Percentiles rank a stretch among this genome's conserved stretches.
Conservation (phyloP, 2,797 vertebrate genomes). For the Pseudomugil gertrudae region DNA sequence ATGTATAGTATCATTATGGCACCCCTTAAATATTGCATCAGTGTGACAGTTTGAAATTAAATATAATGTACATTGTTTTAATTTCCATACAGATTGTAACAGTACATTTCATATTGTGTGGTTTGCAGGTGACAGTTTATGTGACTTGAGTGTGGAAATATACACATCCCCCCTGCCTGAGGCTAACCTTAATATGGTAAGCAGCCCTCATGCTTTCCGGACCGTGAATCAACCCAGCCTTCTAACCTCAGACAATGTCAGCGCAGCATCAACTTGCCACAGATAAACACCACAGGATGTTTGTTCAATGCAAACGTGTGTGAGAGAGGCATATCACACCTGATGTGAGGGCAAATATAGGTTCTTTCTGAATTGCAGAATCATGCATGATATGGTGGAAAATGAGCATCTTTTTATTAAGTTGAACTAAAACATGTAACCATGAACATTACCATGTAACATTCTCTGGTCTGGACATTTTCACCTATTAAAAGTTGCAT, state of each 20-base stretch:
- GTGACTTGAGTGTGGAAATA: conserved; percentile 59
- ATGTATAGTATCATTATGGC: neutral
- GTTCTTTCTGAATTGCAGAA: conserved; percentile 27
- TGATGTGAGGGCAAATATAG: conserved; percentile 50
- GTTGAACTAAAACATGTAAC: conserved; percentile 43
- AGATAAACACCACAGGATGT: conserved; percentile 77
- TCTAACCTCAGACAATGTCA: conserved; percentile 73
- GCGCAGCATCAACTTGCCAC: conserved; percentile 51
- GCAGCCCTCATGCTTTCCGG: conserved; percentile 38
- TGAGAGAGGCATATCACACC: conserved; percentile 62
- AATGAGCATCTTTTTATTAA: conserved; percentile 53
- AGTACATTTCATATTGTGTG: conserved; percentile 35
- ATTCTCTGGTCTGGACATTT: conserved; percentile 46
- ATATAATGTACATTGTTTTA: neutral
- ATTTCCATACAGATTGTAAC: conserved; percentile 8
- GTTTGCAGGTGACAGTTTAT: conserved; percentile 70
- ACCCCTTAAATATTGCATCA: neutral
- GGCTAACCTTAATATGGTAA: conserved; percentile 75
- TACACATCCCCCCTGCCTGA: conserved; percentile 44
- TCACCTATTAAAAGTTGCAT: conserved; percentile 42
- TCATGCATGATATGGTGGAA: conserved; percentile 46
- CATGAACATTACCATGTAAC: conserved; percentile 28
- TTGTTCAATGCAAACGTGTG: conserved; percentile 66
- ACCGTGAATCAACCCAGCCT: conserved; percentile 41
- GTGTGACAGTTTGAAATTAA: neutral